Conservation (phyloP, 2,113 vertebrate species). For the Aptenodytes forsteri region DNA sequence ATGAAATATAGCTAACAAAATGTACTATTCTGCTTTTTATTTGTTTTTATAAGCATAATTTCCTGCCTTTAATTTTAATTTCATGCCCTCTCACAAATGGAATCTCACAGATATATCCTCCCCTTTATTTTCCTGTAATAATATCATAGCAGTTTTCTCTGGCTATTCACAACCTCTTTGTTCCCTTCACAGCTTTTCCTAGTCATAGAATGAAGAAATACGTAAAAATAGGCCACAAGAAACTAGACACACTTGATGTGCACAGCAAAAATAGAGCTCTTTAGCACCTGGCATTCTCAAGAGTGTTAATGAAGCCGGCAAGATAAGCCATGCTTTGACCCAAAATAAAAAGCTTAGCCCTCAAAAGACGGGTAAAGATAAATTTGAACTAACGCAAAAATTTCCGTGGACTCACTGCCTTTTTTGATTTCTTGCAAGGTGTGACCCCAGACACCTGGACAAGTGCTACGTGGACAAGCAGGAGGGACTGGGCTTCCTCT, state of each 20-base stretch:
- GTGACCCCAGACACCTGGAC: background rate
- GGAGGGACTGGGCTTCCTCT: background rate
- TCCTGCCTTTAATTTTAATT: slow-evolving; percentile 3
- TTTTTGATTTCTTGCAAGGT: background rate
- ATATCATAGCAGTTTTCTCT: slow-evolving; percentile 10
- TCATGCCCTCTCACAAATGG: background rate
- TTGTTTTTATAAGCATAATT: background rate
- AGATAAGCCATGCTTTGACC: slow-evolving; percentile 47
- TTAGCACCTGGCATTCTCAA: slow-evolving; percentile 58
- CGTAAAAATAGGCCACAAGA: slow-evolving; percentile 61
- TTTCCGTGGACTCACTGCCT: background rate
- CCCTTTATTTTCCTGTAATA: slow-evolving; percentile 4
- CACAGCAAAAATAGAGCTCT: slow-evolving; percentile 59
- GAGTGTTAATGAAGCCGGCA: slow-evolving; percentile 56
- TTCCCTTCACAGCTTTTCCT: slow-evolving; percentile 26
- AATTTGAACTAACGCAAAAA: background rate
- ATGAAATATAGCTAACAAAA: background rate
- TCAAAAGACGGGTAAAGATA: background rate
- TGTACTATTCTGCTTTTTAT: background rate
- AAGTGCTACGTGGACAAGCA: background rate
- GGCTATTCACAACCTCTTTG: background rate
- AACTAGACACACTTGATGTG: slow-evolving; percentile 48
- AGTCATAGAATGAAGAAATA: slow-evolving; percentile 41
- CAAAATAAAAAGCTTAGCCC: slow-evolving; percentile 26
- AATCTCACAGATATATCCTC: background rate